Evolutionary conservation across 2,888 invertebrate genomes (phyloP).

Genomic region (Zelleria hepariella): DNA sequence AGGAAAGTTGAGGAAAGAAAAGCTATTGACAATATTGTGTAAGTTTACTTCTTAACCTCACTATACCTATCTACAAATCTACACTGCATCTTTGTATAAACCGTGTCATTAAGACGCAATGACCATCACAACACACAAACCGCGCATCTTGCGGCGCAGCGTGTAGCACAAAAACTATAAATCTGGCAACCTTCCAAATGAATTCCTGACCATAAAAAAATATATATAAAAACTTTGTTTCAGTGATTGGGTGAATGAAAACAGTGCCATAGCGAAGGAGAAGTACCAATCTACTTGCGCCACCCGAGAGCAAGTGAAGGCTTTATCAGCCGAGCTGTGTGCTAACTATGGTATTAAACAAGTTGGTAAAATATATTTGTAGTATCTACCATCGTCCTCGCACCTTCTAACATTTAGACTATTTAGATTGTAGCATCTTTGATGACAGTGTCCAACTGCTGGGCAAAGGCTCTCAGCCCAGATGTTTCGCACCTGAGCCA

Average conservation of each 20-base stretch:
- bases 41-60: conserved; percentile 20
- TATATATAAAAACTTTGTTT: conserved; percentile 17
- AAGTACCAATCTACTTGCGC: conserved; percentile 77
- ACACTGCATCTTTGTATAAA: too few species aligned
- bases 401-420: too few species aligned
- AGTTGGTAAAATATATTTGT: conserved; percentile 49
- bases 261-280: conserved; percentile 76
- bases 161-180: too few species aligned
- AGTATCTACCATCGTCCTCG: background rate
- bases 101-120: too few species aligned
- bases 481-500: too few species aligned
- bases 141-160: too few species aligned
- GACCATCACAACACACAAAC: too few species aligned
- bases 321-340: conserved; percentile 74
- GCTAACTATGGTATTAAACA: conserved; percentile 65
- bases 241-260: conserved; percentile 81
- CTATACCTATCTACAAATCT: too few species aligned
- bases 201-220: background rate
- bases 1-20: conserved; percentile 52
- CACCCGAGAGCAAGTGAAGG: conserved; percentile 81
- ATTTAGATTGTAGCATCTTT: too few species aligned
- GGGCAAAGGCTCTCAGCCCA: too few species aligned
- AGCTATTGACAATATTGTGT: conserved; percentile 48
- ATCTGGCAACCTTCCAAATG: too few species aligned
- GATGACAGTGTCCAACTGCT: too few species aligned